Evolutionary conservation across 2,888 invertebrate species (phyloP).

Genomic region (Dioctria linearis): DNA sequence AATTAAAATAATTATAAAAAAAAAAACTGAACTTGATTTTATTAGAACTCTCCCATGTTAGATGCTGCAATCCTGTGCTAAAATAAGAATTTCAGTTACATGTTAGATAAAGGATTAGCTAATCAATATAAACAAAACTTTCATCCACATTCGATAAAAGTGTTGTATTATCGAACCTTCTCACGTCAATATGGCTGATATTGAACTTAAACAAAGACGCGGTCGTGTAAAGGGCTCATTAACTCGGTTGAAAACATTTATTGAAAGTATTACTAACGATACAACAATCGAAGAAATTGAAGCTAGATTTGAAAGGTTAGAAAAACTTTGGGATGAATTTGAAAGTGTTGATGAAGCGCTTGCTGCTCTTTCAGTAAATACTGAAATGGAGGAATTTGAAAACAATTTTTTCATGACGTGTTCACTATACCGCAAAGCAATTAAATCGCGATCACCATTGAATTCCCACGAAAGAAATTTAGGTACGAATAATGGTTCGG

Average conservation of each 20-base stretch:
- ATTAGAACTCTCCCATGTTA: too few species aligned
- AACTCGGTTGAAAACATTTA: neutral
- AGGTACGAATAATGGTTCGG: neutral
- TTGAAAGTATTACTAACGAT: neutral
- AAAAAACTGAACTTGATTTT: too few species aligned
- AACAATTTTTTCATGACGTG: neutral
- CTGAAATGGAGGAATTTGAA: neutral
- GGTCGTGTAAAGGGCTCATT: neutral
- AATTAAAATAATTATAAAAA: too few species aligned
- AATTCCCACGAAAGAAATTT: too few species aligned
- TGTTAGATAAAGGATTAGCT: too few species aligned
- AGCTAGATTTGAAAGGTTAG: neutral
- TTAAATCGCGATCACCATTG: too few species aligned
- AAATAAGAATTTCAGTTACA: too few species aligned
- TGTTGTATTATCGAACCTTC: too few species aligned
- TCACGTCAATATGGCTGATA: too few species aligned
- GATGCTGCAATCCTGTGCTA: too few species aligned
- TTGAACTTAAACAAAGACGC: neutral
- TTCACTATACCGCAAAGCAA: neutral
- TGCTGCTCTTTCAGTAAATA: neutral
- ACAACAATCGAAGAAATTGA: neutral
- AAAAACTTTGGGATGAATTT: slow-evolving; percentile 3
- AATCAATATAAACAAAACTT: too few species aligned
- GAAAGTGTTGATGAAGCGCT: neutral
- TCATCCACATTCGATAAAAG: too few species aligned